These are phyloP conservation scores for Ptyas mucosa DNA, from an alignment of 2,113 vertebrate species.

Conservation along the genomic window DNA sequence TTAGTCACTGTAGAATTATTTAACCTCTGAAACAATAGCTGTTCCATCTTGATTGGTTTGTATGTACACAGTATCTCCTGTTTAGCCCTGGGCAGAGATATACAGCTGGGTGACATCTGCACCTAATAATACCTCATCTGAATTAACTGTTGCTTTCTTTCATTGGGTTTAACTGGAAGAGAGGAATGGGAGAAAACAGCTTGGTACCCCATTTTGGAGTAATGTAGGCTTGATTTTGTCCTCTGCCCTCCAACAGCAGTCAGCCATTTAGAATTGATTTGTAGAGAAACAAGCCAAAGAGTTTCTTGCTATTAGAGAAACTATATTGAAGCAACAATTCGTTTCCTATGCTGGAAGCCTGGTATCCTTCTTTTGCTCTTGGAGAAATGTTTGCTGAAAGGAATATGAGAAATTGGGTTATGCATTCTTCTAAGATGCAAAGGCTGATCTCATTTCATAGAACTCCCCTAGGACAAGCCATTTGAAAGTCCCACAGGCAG, in stretches of 20 bases:
- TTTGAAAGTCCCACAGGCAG: background rate
- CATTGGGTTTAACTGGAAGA: background rate
- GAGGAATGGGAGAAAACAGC: background rate
- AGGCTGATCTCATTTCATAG: background rate
- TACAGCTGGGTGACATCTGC: background rate
- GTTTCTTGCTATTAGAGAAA: background rate
- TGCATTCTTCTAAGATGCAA: background rate
- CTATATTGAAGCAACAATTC: background rate
- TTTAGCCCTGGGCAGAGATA: background rate
- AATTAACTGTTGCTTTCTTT: background rate
- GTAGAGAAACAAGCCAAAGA: background rate
- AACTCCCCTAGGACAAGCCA: background rate
- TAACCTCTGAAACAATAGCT: background rate
- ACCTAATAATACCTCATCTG: background rate
- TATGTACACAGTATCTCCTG: background rate
- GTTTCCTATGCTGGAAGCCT: background rate
- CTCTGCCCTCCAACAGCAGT: background rate
- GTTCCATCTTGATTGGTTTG: background rate
- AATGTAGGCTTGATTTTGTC: background rate
- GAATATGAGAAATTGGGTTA: background rate
- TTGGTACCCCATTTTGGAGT: background rate
- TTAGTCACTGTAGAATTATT: background rate
- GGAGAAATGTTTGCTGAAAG: background rate
- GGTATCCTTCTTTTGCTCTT: background rate
- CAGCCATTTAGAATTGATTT: background rate